A percentile compares a stretch with the other conserved stretches of the same genome.
phyloP scores from a whole-genome alignment of 2,797 vertebrate genomes.

The Pipistrellus pipistrellus region DNA sequence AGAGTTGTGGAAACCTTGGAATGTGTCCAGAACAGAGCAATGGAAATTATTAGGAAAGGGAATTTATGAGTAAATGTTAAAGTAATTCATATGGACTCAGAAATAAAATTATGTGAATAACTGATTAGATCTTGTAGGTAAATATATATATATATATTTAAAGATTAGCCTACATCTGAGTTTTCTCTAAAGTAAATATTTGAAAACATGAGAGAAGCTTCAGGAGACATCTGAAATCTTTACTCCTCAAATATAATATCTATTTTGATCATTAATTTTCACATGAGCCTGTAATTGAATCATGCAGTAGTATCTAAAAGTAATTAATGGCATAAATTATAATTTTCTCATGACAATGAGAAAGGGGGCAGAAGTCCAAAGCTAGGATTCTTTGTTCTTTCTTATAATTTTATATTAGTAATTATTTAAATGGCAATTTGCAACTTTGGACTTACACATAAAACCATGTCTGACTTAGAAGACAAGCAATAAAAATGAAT shows the following conservation, averaged over 20 bases:
- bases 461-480: constrained; percentile 3
- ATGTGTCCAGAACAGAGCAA: background rate
- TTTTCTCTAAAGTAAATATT: constrained; percentile 59
- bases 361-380: background rate
- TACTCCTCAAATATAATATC: background rate
- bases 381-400: background rate
- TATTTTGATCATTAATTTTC: background rate
- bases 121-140: background rate
- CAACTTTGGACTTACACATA: constrained; percentile 1
- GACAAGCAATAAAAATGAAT: constrained; percentile 53
- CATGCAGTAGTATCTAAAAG: background rate
- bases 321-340: background rate
- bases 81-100: background rate
- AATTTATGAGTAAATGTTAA: background rate
- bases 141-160: background rate
- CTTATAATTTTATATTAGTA: constrained; percentile 40
- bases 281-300: background rate
- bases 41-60: constrained; percentile 57
- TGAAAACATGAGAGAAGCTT: background rate
- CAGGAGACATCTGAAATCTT: background rate
- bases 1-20: constrained; percentile 48
- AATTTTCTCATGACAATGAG: background rate
- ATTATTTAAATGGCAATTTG: constrained; percentile 24
- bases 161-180: background rate
- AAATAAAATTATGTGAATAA: background rate